Evolutionary conservation across 2,888 invertebrate species (phyloP).

Genomic region (Philonicus albiceps): DNA sequence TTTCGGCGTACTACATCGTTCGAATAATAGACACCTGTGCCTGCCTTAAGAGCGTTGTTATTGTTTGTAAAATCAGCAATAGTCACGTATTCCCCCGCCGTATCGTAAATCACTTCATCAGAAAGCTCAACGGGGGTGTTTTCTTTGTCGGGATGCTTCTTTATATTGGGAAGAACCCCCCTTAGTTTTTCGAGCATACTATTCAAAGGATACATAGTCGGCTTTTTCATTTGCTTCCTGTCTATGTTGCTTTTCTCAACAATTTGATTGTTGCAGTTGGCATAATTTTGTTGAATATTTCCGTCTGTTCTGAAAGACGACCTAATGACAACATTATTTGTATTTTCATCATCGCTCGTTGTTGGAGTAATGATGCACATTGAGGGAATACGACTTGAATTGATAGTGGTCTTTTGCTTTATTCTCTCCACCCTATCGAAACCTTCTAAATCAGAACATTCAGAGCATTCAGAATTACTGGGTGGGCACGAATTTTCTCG

Average conservation of each 20-base stretch:
- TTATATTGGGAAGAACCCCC: conserved; percentile 69
- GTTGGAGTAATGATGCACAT: conserved; percentile 92
- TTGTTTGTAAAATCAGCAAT: conserved; percentile 84
- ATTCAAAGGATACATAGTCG: conserved; percentile 70
- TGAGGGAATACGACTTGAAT: conserved; percentile 87
- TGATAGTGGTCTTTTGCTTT: conserved; percentile 84
- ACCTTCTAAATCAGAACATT: conserved; percentile 87
- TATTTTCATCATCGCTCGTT: conserved; percentile 83
- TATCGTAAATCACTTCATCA: conserved; percentile 55
- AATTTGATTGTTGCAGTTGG: not conserved
- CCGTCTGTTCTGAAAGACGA: not conserved
- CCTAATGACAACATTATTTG: conserved; percentile 54
- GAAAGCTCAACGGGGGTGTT: conserved; percentile 63
- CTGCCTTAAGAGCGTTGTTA: conserved; percentile 65
- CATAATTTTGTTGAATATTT: not conserved
- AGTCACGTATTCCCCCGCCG: conserved; percentile 81
- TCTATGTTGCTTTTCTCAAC: not conserved
- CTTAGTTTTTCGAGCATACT: conserved; percentile 77
- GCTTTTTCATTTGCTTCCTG: conserved; percentile 47
- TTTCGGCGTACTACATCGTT: conserved; percentile 74
- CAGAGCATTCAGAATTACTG: conserved; percentile 80
- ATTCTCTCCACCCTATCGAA: conserved; percentile 86
- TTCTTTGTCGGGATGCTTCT: conserved; percentile 67
- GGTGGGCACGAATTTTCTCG: conserved; percentile 60
- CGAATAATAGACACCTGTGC: conserved; percentile 67